These are phyloP conservation scores for Cochlearius cochlearius DNA, from an alignment of 2,113 vertebrate genomes.

Conservation along the genomic window DNA sequence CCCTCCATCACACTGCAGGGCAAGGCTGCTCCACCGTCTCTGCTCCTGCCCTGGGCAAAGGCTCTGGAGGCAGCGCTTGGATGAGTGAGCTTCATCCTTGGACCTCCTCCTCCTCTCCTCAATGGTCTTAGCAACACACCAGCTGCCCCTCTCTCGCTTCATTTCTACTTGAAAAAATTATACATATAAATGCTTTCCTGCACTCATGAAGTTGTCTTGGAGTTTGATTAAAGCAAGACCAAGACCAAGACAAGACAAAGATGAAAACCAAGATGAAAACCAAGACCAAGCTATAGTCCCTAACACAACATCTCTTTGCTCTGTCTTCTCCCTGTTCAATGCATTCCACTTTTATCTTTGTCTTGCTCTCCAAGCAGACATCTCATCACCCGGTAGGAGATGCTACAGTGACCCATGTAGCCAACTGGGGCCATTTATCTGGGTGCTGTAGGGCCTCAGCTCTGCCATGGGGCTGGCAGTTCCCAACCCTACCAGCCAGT, in stretches of 20 bases:
- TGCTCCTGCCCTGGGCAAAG: neutral
- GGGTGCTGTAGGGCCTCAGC: fast-evolving
- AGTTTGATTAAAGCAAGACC: neutral
- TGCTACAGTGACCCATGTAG: neutral
- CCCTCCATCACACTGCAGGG: neutral
- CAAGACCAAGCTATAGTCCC: neutral
- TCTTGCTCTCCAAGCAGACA: neutral
- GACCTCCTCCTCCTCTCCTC: neutral
- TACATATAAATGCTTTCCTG: neutral
- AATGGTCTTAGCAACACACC: fast-evolving
- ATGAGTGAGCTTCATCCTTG: neutral
- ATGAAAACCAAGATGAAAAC: neutral
- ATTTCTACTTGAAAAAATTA: neutral
- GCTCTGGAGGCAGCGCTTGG: neutral
- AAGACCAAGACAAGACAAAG: neutral
- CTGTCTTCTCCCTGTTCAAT: neutral
- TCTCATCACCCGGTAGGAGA: neutral
- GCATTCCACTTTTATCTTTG: neutral
- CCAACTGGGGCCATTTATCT: neutral
- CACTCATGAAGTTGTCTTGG: fast-evolving
- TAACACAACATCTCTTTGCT: neutral
- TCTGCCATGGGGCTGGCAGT: neutral
- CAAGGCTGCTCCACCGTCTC: neutral
- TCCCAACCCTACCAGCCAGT: neutral
- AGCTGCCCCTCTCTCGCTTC: neutral